Conservation (phyloP, 2,888 invertebrate genomes). For the Synergus umbraculus region DNA sequence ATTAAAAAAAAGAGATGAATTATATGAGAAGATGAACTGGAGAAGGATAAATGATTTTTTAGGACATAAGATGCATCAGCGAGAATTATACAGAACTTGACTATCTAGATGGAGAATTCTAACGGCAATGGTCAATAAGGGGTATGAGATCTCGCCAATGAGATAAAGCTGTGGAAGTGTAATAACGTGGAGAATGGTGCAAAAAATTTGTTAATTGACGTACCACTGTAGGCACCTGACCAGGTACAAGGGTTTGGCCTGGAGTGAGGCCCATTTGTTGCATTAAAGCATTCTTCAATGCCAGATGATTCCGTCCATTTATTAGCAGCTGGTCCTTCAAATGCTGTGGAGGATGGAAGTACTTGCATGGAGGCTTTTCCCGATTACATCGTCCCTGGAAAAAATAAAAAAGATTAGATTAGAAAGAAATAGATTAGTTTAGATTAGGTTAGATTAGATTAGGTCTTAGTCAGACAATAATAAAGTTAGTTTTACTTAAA, state of each 20-base stretch:
- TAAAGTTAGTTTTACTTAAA: not conserved
- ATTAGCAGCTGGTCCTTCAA: slow-evolving; percentile 99
- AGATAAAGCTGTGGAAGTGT: slow-evolving; percentile 39
- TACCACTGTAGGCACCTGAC: slow-evolving; percentile 96
- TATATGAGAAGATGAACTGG: not conserved
- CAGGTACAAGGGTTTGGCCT: slow-evolving; percentile 93
- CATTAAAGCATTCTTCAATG: slow-evolving; percentile 98
- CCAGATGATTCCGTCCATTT: slow-evolving; percentile 99
- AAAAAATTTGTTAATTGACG: slow-evolving; percentile 77
- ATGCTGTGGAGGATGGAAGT: slow-evolving; percentile 99
- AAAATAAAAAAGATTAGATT: slow-evolving; percentile 53
- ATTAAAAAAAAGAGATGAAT: not conserved
- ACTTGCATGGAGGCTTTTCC: slow-evolving; percentile 99
- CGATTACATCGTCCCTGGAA: slow-evolving; percentile 99
- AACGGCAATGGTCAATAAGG: slow-evolving; percentile 38
- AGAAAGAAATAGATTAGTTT: no score
- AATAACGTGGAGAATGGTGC: slow-evolving; percentile 32
- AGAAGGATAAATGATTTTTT: not conserved
- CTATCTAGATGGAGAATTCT: slow-evolving; percentile 37
- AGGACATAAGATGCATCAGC: slow-evolving; percentile 5
- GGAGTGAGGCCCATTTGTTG: slow-evolving; percentile 97
- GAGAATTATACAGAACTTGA: slow-evolving; percentile 21
- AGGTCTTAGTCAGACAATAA: not conserved
- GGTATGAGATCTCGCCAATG: slow-evolving; percentile 32
- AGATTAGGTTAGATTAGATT: not conserved